Conservation (phyloP, 2,888 invertebrate species). For the Campaea margaritaria region DNA sequence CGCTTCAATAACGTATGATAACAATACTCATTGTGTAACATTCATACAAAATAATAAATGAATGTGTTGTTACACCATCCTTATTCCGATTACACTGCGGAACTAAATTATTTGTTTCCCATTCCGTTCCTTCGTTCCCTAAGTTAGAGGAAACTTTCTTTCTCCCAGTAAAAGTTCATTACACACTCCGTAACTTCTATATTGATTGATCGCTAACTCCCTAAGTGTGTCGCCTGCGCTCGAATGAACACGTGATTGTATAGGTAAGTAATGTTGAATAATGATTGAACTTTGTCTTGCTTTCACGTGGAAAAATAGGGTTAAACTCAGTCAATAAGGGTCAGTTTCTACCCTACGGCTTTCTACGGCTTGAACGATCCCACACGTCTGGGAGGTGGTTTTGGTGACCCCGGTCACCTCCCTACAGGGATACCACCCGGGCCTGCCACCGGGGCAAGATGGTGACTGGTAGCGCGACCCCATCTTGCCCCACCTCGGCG, state of each 20-base stretch:
- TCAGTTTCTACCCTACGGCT: too few relatives aligned
- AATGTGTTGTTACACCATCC: too few relatives aligned
- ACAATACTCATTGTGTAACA: too few relatives aligned
- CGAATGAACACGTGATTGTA: slow-evolving; percentile 8
- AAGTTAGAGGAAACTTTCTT: slow-evolving; percentile 18
- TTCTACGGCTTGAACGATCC: too few relatives aligned
- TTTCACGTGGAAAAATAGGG: background rate
- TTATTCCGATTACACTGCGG: background rate
- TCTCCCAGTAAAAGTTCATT: slow-evolving; percentile 15
- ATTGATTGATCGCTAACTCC: slow-evolving; percentile 37
- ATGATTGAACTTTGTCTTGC: slow-evolving; percentile 7
- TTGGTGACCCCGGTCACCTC: too few relatives aligned
- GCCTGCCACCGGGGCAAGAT: too few relatives aligned
- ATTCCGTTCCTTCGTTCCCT: background rate
- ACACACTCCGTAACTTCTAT: slow-evolving; percentile 23
- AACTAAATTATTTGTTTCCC: background rate
- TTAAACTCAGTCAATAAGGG: background rate
- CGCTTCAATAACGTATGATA: too few relatives aligned
- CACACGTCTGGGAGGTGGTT: too few relatives aligned
- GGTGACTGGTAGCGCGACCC: too few relatives aligned
- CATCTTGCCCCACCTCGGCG: too few relatives aligned
- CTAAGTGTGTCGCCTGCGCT: slow-evolving; percentile 24
- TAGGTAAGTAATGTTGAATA: slow-evolving; percentile 4
- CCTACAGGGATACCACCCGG: too few relatives aligned
- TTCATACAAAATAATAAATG: too few relatives aligned